These are phyloP conservation scores for Chinchilla lanigera DNA, from an alignment of 2,113 vertebrate species.

Conservation along the genomic window DNA sequence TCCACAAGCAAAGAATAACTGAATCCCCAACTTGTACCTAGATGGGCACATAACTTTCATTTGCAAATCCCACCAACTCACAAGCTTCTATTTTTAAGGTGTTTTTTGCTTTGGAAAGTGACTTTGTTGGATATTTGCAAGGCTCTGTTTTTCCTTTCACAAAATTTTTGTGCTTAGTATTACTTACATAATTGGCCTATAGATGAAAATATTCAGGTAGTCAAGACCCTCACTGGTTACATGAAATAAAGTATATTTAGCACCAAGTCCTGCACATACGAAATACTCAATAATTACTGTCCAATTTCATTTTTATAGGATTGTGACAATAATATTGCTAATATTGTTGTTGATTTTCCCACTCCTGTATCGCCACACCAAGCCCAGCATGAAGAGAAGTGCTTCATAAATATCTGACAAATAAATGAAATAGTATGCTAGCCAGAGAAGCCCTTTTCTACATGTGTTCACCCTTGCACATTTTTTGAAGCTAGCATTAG, in stretches of 20 bases:
- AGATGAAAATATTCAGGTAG: background rate
- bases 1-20: background rate
- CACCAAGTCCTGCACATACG: background rate
- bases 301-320: background rate
- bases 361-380: accelerated
- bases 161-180: background rate
- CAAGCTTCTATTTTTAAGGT: background rate
- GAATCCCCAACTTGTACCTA: background rate
- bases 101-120: background rate
- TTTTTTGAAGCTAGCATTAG: background rate
- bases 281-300: accelerated
- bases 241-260: background rate
- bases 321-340: accelerated
- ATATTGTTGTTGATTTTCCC: background rate
- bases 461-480: background rate
- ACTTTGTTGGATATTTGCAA: background rate
- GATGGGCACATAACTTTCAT: accelerated
- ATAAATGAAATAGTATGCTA: background rate
- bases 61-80: background rate
- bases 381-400: background rate
- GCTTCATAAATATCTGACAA: background rate
- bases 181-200: background rate
- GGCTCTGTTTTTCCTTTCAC: background rate
- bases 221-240: background rate
- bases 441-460: background rate